A percentile compares a stretch with the other conserved stretches of the same genome.
Conservation (phyloP, 2,113 vertebrate genomes). For the Clarias batrachus region DNA sequence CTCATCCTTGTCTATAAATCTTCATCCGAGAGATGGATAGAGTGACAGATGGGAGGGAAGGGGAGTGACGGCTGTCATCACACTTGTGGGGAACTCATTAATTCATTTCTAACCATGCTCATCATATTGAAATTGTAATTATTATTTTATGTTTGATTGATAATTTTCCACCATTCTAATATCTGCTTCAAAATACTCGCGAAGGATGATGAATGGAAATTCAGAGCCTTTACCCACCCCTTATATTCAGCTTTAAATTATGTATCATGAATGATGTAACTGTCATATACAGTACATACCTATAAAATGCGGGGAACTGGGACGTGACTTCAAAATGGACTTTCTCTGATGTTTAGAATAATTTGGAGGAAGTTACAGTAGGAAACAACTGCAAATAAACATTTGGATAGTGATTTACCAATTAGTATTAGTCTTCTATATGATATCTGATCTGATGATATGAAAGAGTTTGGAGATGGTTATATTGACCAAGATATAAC, state of each 20-base stretch:
- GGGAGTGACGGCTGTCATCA: constrained; percentile 51
- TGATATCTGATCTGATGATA: not conserved
- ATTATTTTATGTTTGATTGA: constrained; percentile 25
- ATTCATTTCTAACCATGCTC: constrained; percentile 28
- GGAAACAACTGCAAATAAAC: not conserved
- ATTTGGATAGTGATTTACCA: not conserved
- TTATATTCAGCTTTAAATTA: not conserved
- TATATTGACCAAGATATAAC: not conserved
- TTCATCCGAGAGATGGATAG: constrained; percentile 49
- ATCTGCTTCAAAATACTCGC: not conserved
- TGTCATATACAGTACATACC: not conserved
- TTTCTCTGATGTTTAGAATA: not conserved
- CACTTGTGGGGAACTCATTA: constrained; percentile 20
- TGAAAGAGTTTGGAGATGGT: not conserved
- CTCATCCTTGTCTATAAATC: constrained; percentile 58
- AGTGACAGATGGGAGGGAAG: constrained; percentile 49
- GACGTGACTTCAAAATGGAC: not conserved
- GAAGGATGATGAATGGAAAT: not conserved
- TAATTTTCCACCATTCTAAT: not conserved
- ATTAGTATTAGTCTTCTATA: not conserved
- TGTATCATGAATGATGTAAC: not conserved
- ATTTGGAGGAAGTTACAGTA: not conserved
- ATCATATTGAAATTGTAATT: not conserved
- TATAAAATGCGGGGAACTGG: not conserved
- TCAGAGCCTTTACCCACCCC: not conserved